Evolutionary conservation across 2,888 invertebrate species (phyloP), one percentile per base, ranked within the genome.

Genomic region (Hartigia nigra): DNA sequence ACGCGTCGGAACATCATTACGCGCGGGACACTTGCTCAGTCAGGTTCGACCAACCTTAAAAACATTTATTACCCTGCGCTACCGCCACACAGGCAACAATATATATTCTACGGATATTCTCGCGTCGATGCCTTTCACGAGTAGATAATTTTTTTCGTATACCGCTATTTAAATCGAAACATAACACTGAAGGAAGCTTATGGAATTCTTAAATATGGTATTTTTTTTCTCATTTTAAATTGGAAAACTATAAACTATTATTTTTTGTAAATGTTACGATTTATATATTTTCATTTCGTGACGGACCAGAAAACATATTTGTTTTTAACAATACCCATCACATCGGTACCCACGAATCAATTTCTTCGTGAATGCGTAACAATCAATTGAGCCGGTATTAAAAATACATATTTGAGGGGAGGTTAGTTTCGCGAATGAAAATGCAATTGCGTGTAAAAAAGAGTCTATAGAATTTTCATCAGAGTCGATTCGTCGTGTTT

Each of bases 1-100:
- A 91, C 91, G 91, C 90, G 91, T 88, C 89, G 86, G 88, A 84
- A 88, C 91, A 89, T 91, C 91, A 91, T 91, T 91, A 91, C 87
- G 88, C 39, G 39, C 82, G 87, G 85, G 88, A 90, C 91, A 91
- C 91, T 91, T 91, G 90, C 90, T 85, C 81, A 83, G 80, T 31
- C 72, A 55, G 55, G 55, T 55, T 55, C 23, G 55, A 55, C 55
- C 55, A 55, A 55, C 55, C 55, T 55, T 55, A 55, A 23, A 23
- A 23, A 55, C 55, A 55, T 23, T 55, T 55, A 55, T 55, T 55
- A 23, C 55, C 55, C 55, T 55, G 55, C 5, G 23, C 23, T 23
- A 9, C 23, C 23, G 55, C 23, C 55, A 55, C 9, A 23, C 14
- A 9, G 14, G 55, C 55, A 23, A 55, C 23, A 55, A 23, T 23